Evolutionary conservation across 2,797 vertebrate species (phyloP).

Genomic region (Acipenser oxyrinchus): DNA sequence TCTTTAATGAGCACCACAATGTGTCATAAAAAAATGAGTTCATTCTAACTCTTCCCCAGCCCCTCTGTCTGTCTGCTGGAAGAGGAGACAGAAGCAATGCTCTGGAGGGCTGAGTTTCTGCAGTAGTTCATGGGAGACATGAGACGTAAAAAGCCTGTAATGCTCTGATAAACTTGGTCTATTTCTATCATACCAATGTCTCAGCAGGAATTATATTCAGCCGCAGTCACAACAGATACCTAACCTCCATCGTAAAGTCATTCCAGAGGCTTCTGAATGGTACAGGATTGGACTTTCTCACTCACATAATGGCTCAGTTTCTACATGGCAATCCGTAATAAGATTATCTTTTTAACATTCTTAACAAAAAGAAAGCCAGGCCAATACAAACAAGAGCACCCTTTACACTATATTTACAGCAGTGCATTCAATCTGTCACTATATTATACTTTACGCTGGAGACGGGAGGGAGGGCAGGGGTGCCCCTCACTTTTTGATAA

Average conservation of each 20-base stretch:
- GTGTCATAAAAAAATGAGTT: too few relatives aligned
- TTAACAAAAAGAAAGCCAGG: too few relatives aligned
- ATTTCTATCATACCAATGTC: constrained; percentile 10
- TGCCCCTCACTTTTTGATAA: too few relatives aligned
- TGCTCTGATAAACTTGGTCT: constrained; percentile 7
- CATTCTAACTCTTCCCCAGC: too few relatives aligned
- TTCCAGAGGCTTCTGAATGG: constrained; percentile 1
- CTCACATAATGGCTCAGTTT: not conserved
- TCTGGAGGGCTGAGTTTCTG: not conserved
- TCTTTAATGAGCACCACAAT: too few relatives aligned
- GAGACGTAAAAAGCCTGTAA: constrained; percentile 2
- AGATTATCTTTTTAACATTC: too few relatives aligned
- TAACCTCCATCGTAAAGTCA: not conserved
- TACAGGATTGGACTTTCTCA: not conserved
- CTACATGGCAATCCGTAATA: too few relatives aligned
- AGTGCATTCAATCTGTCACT: too few relatives aligned
- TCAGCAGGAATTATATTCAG: constrained; percentile 5
- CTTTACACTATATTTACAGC: too few relatives aligned
- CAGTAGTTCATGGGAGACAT: not conserved
- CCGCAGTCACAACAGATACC: not conserved
- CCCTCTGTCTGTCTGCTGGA: not conserved
- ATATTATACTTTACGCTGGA: too few relatives aligned
- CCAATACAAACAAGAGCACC: too few relatives aligned
- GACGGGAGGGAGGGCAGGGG: too few relatives aligned
- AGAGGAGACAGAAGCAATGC: not conserved